phyloP scores from a whole-genome alignment of 2,888 invertebrate species.

The Fabriciana adippe region DNA sequence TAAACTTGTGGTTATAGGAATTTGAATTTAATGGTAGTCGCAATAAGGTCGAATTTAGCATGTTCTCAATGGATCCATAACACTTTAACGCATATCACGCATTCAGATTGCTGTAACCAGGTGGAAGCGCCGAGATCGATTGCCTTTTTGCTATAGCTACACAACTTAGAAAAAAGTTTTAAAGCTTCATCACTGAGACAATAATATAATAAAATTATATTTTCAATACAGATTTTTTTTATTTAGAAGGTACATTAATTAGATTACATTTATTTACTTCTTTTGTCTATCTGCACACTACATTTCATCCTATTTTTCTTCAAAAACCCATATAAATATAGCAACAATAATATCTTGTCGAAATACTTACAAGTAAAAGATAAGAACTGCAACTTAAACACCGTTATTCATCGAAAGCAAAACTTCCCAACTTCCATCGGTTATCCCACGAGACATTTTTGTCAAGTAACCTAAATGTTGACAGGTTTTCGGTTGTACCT shows the following conservation, averaged over 20 bases:
- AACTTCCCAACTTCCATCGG: no score
- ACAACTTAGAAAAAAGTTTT: conserved; percentile 8
- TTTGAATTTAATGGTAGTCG: conserved; percentile 44
- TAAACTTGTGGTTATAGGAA: conserved; percentile 52
- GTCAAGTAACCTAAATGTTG: no score
- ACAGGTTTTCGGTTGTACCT: no score
- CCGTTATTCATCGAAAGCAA: no score
- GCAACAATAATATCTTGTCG: no score
- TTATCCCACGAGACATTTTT: no score
- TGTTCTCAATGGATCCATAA: conserved; percentile 45
- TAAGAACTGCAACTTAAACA: no score
- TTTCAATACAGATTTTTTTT: neutral
- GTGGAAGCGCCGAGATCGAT: conserved; percentile 72
- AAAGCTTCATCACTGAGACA: neutral
- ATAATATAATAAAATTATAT: neutral
- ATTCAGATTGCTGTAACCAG: conserved; percentile 64
- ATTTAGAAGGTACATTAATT: neutral
- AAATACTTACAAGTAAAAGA: no score
- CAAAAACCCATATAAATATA: no score
- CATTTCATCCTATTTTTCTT: no score
- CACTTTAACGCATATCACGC: conserved; percentile 74
- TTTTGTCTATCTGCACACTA: no score
- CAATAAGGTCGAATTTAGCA: conserved; percentile 48
- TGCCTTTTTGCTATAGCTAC: conserved; percentile 57
- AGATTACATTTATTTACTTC: no score